Percentiles rank a stretch among this genome's conserved stretches.
Evolutionary conservation across 2,113 vertebrate genomes (phyloP).

Genomic region (Pteronura brasiliensis): DNA sequence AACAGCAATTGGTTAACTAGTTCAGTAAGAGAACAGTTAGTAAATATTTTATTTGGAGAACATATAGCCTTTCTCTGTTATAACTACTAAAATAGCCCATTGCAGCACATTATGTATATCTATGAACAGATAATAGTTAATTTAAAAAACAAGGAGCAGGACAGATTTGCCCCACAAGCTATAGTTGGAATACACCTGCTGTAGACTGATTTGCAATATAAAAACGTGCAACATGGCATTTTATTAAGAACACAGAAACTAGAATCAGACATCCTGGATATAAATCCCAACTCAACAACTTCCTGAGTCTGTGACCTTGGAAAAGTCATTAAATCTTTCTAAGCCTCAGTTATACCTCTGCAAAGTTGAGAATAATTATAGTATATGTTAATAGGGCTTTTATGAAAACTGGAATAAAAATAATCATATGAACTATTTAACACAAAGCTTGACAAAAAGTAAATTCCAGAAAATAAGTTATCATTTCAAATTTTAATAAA

Average conservation of each 20-base stretch:
- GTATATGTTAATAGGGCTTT: background rate
- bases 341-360: background rate
- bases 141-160: background rate
- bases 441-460: background rate
- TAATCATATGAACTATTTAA: background rate
- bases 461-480: background rate
- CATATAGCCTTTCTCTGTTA: background rate
- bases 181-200: background rate
- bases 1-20: background rate
- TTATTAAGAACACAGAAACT: background rate
- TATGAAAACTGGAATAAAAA: conserved; percentile 13
- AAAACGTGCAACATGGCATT: background rate
- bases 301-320: background rate
- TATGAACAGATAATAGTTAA: background rate
- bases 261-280: background rate
- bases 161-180: background rate
- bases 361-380: background rate
- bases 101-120: background rate
- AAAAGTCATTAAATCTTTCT: background rate
- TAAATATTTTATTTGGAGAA: conserved; percentile 37
- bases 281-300: conserved; percentile 8
- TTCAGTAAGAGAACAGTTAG: background rate
- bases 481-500: background rate
- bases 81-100: background rate
- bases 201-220: background rate